Conservation (phyloP, 2,113 vertebrate genomes). For the Hemicordylus capensis region DNA sequence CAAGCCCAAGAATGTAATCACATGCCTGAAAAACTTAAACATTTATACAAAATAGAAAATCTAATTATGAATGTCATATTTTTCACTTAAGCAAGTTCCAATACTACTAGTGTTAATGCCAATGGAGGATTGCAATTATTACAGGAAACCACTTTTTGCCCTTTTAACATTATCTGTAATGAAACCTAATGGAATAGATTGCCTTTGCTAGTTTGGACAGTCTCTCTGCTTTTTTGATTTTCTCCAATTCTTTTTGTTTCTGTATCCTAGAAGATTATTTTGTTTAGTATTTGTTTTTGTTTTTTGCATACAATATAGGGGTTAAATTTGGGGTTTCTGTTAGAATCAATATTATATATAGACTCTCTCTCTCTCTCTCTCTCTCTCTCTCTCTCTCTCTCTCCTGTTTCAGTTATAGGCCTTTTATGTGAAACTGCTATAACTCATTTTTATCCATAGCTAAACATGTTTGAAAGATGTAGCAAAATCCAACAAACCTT, state of each 20-base stretch:
- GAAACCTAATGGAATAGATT: slow-evolving; percentile 45
- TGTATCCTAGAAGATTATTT: slow-evolving; percentile 24
- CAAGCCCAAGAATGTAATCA: slow-evolving; percentile 33
- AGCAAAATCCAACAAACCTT: neutral
- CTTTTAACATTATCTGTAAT: slow-evolving; percentile 40
- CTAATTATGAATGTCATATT: neutral
- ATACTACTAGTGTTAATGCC: slow-evolving; percentile 1
- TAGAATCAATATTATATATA: slow-evolving; percentile 21
- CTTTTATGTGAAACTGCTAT: neutral
- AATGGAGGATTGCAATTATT: slow-evolving; percentile 24
- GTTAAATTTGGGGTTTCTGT: slow-evolving; percentile 8
- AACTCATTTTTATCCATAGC: neutral
- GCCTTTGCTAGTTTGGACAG: slow-evolving; percentile 1
- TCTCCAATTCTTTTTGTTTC: slow-evolving; percentile 35
- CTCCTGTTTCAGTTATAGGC: neutral
- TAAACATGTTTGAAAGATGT: neutral
- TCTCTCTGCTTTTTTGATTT: neutral
- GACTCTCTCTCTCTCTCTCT: too few species aligned
- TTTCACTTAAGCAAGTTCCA: slow-evolving; percentile 13
- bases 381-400: too few species aligned
- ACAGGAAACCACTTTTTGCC: slow-evolving; percentile 2
- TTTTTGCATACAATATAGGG: slow-evolving; percentile 5
- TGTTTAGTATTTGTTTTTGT: slow-evolving; percentile 34
- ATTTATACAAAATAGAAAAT: neutral
- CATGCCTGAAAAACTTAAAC: slow-evolving; percentile 3